Base-by-base conservation (phyloP, 2,888 invertebrate species). In the Dione vanillae region DNA sequence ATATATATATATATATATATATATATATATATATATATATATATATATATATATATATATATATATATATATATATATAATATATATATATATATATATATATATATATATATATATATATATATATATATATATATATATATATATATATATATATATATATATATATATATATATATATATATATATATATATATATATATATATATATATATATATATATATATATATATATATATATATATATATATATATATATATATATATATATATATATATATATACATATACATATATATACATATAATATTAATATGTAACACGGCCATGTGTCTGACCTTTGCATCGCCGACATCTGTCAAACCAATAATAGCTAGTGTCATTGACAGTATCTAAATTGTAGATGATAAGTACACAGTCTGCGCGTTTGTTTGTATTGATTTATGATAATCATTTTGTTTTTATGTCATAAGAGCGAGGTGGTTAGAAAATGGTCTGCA, bases 321-420 rank as follows among this genome's bases (percentile, higher is more conserved):
- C 14, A 41, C 56, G 66, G 49, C 65, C 67, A 52, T 61, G 67
- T 41, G 47, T 52, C 43, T 52, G 69, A 69, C 71, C 71, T 74
- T 67, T 69, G 54, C 11, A 11, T 49, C 35, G 67, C 67, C n/a
- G 67, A 67, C 58, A 69, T 69, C 54, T 69, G 74, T 71, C 71
- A 67, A 27, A 51, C 45, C 64, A 65, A 56, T 61, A 67, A 54
- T 54, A 61, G 62, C 66, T 71, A 71, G 69, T 74, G 71, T 69
- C 69, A 73, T 67, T 71, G 74, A 69, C 71, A 65, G 43, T 67
- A 70, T 66, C 54, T 62, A 47, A 65, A 65, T 61, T 11, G 68
- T 47, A 52, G 10, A 54, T 47, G 54, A 69, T 69, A 9, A 37
- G 54, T 37, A 45, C 54, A 62, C 20, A 43, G 14, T 41, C 10